Percentiles rank a stretch among this genome's conserved stretches.
Evolutionary conservation across 2,797 vertebrate genomes (phyloP).

Genomic region (Gymnoscopelus braueri): DNA sequence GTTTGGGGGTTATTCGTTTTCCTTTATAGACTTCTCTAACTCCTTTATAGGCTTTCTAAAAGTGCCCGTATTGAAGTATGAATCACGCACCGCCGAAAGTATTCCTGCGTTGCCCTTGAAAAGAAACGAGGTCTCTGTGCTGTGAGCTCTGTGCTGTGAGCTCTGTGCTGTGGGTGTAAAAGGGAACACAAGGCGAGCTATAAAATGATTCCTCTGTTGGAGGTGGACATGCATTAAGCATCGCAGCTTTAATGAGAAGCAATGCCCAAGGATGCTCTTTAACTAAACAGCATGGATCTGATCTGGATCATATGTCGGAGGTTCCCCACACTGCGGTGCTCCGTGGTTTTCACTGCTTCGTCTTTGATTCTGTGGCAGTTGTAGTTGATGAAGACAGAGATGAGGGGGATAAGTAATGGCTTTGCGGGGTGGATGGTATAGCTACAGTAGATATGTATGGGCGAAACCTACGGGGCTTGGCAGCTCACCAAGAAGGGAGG

Average conservation of each 20-base stretch:
- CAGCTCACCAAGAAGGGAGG: slow-evolving; percentile 46
- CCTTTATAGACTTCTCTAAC: slow-evolving; percentile 60
- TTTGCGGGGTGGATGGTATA: slow-evolving; percentile 14
- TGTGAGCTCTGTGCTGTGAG: slow-evolving; percentile 27
- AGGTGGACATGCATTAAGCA: slow-evolving; percentile 42
- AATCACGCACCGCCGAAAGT: slow-evolving; percentile 14
- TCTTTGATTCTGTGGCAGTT: slow-evolving; percentile 24
- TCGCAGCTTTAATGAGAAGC: slow-evolving; percentile 60
- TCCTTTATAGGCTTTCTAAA: slow-evolving; percentile 55
- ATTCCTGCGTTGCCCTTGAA: slow-evolving; percentile 57
- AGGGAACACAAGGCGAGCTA: slow-evolving; percentile 50
- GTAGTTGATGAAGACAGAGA: slow-evolving; percentile 40
- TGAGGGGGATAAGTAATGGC: slow-evolving; percentile 21
- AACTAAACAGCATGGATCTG: slow-evolving; percentile 26
- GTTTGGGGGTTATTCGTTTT: slow-evolving; percentile 36
- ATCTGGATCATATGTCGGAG: slow-evolving; percentile 61
- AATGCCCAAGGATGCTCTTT: slow-evolving; percentile 34
- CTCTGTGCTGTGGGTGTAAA: slow-evolving; percentile 42
- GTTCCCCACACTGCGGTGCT: slow-evolving; percentile 61
- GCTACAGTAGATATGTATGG: slow-evolving; percentile 32
- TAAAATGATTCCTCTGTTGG: slow-evolving; percentile 53
- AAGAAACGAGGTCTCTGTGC: slow-evolving; percentile 24
- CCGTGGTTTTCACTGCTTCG: slow-evolving; percentile 31
- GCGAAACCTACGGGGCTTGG: slow-evolving; percentile 41
- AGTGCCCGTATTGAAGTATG: slow-evolving; percentile 22